A percentile compares a stretch with the other conserved stretches of the same genome.
Conservation (phyloP, 2,888 invertebrate genomes). For the Coleophora deauratella region DNA sequence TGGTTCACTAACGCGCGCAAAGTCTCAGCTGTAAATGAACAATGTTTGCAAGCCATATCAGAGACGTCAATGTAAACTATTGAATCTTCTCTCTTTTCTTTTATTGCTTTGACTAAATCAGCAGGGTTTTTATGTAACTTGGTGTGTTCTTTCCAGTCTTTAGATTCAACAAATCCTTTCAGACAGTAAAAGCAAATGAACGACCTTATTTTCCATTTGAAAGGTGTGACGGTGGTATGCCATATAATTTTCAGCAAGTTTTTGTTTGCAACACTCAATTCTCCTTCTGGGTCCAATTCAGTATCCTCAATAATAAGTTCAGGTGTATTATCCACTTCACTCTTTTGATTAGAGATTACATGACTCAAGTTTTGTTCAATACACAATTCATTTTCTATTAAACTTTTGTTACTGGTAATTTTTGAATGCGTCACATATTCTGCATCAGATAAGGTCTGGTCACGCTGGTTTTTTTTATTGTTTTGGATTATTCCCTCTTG, state of each 20-base stretch:
- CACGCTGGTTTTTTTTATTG: too few relatives aligned
- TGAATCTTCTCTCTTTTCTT: conserved; percentile 23
- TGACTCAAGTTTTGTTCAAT: too few relatives aligned
- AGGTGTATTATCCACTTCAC: conserved; percentile 1
- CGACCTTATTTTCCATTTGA: conserved; percentile 29
- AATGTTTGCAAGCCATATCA: conserved; percentile 26
- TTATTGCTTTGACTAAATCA: conserved; percentile 22
- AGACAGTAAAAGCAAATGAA: conserved; percentile 38
- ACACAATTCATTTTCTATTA: too few relatives aligned
- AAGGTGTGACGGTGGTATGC: conserved; percentile 32
- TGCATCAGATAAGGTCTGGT: too few relatives aligned
- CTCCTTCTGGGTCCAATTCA: conserved; percentile 6
- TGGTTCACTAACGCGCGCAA: conserved; percentile 27
- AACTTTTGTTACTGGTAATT: too few relatives aligned
- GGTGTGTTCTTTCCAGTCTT: conserved; percentile 29
- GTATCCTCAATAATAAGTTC: conserved; percentile 2
- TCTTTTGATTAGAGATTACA: not conserved
- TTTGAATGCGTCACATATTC: too few relatives aligned
- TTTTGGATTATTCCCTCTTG: too few relatives aligned
- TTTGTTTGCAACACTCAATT: conserved; percentile 21
- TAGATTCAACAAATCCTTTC: conserved; percentile 23
- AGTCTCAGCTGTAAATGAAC: conserved; percentile 18
- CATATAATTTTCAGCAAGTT: conserved; percentile 29
- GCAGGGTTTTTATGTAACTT: conserved; percentile 18
- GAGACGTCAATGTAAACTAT: conserved; percentile 30